Base-by-base conservation (phyloP, 2,113 vertebrate species). In the Corydoras maculifer region DNA sequence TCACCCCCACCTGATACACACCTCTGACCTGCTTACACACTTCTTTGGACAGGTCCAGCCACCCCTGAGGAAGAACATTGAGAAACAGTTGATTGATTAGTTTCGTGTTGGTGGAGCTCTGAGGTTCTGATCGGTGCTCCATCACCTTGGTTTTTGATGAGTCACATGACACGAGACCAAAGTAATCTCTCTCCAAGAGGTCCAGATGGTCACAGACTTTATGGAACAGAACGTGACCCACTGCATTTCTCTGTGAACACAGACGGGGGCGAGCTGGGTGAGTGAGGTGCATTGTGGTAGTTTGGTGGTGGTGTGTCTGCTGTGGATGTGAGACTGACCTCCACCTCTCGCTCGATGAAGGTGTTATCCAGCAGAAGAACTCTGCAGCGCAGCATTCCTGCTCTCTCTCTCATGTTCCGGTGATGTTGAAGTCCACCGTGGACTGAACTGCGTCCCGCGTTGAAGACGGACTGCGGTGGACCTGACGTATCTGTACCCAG, bases 131-230 rank as follows among this genome's bases (percentile, higher is more conserved):
- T 43, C 18, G 32, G 10, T 50, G 69, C 6, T 62, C 5, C 8
- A 85, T 83, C 83, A 98, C 96, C 92, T 93, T 95, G 69, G 68
- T 84, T 25, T 80, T 87, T 10, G 88, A 77, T 0, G 89, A 91
- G 68, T 96, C 93, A 93, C 92, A 94, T 83, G 91, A 67, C 75
- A 91, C 88, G 71, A 99, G 87, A 68, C 93, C 90, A 83, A 93
- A 99, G 84, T 98, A 99, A 84, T 98, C 97, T 80, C 92, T 95
- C 87, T 99, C 97, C 86, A 98, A 82, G 55, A 99, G 93, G 84
- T 97, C 94, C 82, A 97, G 91, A 71, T 98, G 93, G 72, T 96
- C 92, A 14, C 91, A 97, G 67, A 98, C 96, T 82, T 92, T 93
- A 58, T 87, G 90, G 62, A 98, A 87, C 5, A 99, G 87, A 70